Conservation (phyloP, 2,113 vertebrate species). For the Xyliphius kryptos region DNA sequence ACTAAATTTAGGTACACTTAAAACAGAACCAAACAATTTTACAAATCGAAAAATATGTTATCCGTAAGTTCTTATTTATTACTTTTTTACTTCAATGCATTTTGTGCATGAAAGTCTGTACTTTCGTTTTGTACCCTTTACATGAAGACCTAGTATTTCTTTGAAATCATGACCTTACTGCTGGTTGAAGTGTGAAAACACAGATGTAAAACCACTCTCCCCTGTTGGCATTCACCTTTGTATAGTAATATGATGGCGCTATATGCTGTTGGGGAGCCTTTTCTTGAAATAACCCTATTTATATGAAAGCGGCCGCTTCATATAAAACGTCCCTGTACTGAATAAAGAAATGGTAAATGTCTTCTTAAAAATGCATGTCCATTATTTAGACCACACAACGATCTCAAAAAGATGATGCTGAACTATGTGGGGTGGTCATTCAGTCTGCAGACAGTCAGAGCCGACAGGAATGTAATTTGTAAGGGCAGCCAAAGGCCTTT, state of each 20-base stretch:
- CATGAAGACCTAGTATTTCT: conserved; percentile 22
- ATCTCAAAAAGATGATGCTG: not conserved
- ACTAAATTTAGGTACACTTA: not conserved
- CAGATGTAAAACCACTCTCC: conserved; percentile 4
- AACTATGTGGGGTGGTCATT: not conserved
- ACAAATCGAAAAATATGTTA: too few species aligned
- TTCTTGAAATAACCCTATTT: conserved; percentile 3
- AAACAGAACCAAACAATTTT: not conserved
- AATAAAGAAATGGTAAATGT: too few species aligned
- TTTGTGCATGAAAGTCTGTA: not conserved
- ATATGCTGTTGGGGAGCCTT: not conserved
- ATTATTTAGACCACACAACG: too few species aligned
- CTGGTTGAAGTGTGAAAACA: conserved; percentile 28
- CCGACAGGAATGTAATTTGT: not conserved
- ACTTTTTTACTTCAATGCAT: not conserved
- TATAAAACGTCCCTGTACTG: not conserved
- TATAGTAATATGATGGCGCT: not conserved
- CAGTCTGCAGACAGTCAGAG: not conserved
- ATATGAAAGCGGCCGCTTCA: not conserved
- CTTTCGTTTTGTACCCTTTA: conserved; percentile 10
- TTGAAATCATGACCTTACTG: conserved; percentile 10
- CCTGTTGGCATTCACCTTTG: not conserved
- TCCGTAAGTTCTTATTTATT: not conserved
- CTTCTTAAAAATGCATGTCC: too few species aligned
- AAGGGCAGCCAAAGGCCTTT: not conserved